Evolutionary conservation across 2,113 vertebrate genomes (phyloP), one percentile per base, ranked within the genome.

Genomic region (Rhegmatorhina hoffmannsi): DNA sequence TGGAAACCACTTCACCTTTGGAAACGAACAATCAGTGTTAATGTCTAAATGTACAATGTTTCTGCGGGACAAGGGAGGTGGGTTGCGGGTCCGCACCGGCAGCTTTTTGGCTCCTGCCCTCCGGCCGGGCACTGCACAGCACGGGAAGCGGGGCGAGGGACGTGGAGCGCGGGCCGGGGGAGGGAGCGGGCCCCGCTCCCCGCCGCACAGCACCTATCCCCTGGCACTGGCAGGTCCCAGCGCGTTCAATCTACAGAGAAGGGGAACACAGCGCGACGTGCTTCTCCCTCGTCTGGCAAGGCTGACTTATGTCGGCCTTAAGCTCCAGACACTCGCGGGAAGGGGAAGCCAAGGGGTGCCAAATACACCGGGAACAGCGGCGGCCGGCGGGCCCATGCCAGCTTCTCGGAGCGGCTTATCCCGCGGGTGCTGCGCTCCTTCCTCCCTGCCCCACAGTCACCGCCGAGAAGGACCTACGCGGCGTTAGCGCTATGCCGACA

Each of bases 41-140:
- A 50, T 7, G 43, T 26, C 10, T 21, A 16, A 2, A 62, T 62
- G 26, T 1, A 7, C 8, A 3, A 7, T 2, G 28, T 36, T 60
- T 23, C 53, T 8, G 0, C 1, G 11, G 19, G 53, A 11, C 31
- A 3, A 21, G 62, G n/a, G 17, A 55, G 40, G 18, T 6, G 36
- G 23, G 5, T 43, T 17, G 10, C 0, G 8, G 62, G 67, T 21
- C 40, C 7, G 17, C 49, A 19, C 44, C 25, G 18, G 74, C 29
- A 3, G 33, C 8, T 21, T 36, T 29, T 7, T 1, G 46, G 44
- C 53, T 34, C 18, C 36, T 3, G 73, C 81, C 26, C 58, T 6
- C 12, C 10, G 14, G n/a, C 19, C 40, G 17, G 58, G 56, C 56
- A 16, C 38, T 0, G 49, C 74, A 1, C 9, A 9, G 77, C 31